These are phyloP conservation scores for Micromesistius poutassou DNA, from an alignment of 2,797 vertebrate genomes.

Conservation along the genomic window DNA sequence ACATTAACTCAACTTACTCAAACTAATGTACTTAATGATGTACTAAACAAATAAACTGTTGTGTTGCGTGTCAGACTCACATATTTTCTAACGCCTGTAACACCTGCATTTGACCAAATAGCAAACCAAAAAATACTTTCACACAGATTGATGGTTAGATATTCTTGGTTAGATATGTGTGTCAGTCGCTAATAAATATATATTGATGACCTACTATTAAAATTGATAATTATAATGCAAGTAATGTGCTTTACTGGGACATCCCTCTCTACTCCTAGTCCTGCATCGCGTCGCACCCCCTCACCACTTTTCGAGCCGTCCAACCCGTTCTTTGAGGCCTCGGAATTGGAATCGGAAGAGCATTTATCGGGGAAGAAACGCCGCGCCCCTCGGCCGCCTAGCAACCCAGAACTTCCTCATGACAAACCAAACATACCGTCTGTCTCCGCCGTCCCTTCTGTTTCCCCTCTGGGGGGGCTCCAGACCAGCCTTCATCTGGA, in stretches of 20 bases:
- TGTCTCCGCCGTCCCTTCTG: slow-evolving; percentile 37
- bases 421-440: not conserved
- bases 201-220: not conserved
- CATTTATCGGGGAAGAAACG: slow-evolving; percentile 35
- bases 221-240: not conserved
- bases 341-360: not conserved
- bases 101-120: not conserved
- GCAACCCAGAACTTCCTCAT: not conserved
- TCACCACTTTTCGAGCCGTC: slow-evolving; percentile 18
- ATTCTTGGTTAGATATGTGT: not conserved
- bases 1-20: not conserved
- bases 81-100: not conserved
- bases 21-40: not conserved
- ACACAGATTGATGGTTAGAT: not conserved
- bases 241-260: not conserved
- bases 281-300: slow-evolving; percentile 18
- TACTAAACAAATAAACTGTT: not conserved
- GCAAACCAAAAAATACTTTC: not conserved
- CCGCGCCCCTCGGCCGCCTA: slow-evolving; percentile 38
- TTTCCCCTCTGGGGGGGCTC: slow-evolving; percentile 12
- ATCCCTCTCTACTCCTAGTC: slow-evolving; percentile 11
- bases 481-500: not conserved
- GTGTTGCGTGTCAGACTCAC: not conserved
- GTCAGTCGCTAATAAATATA: not conserved
- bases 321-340: slow-evolving; percentile 26